phyloP scores from a whole-genome alignment of 2,797 vertebrate species.

The Prunella strophiata region DNA sequence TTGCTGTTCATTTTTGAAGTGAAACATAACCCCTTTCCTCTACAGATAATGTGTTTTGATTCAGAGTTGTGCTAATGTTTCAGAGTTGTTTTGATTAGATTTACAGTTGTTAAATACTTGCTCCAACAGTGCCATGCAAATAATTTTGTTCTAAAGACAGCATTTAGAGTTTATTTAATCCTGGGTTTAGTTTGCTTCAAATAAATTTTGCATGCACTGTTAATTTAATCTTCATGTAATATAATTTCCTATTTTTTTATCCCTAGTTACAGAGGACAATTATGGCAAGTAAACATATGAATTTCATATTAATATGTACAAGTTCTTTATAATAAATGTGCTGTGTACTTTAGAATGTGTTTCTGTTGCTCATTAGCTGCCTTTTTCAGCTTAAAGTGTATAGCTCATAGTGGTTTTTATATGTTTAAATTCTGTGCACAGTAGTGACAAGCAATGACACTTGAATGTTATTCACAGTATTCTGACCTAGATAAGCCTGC shows the following conservation, averaged over 20 bases:
- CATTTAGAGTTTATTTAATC: not conserved
- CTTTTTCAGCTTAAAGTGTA: conserved; percentile 3
- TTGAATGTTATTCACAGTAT: not conserved
- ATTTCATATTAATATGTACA: not conserved
- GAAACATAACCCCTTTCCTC: not conserved
- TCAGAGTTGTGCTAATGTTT: not conserved
- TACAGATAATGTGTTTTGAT: not conserved
- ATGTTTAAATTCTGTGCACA: not conserved
- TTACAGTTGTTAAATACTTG: not conserved
- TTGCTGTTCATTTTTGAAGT: not conserved
- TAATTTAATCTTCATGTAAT: not conserved
- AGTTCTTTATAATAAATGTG: not conserved
- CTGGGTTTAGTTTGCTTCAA: not conserved
- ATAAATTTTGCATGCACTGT: not conserved
- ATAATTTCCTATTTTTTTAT: not conserved
- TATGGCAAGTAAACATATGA: not conserved
- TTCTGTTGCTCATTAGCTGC: not conserved
- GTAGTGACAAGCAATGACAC: not conserved
- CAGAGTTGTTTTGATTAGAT: not conserved
- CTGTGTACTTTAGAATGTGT: not conserved
- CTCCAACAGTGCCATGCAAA: not conserved
- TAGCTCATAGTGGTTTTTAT: not conserved
- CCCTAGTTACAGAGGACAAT: not conserved
- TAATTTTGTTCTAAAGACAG: not conserved
- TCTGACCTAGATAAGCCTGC: not conserved